Base-by-base conservation (phyloP, 2,888 invertebrate species). In the Dicyrtoma fusca region DNA sequence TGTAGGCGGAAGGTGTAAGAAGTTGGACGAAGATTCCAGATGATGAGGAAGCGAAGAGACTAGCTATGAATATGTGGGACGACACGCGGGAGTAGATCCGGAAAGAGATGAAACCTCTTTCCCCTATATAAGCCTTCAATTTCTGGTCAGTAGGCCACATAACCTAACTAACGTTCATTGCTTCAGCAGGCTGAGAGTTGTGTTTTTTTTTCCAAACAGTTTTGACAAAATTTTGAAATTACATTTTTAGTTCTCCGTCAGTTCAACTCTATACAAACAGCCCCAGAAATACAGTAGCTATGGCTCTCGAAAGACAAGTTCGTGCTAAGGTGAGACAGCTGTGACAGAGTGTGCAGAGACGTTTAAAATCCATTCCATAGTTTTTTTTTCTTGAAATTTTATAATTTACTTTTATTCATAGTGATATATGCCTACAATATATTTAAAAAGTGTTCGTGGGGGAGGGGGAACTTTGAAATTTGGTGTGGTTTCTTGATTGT, bases 261-360 rank as follows among this genome's bases (percentile, higher is more conserved):
- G n/a, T n/a, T n/a, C n/a, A n/a, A n/a, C n/a, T n/a, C n/a, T n/a
- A n/a, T n/a, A n/a, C n/a, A n/a, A n/a, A 61, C 17, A 42, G 26
- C 25, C 14, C 17, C n/a, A 51, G 0, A 19, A 6, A 45, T 23
- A 19, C 17, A 21, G 25, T 42, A 14, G 53, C 17, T 84, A 94
- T 94, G 94, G 92, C 94, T 90, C 89, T 94, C 86, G 92, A 94
- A 90, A 91, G 94, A 86, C 91, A 91, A 89, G 92, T 94, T 86
- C 91, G 91, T 84, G 90, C 90, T 84, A 94, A 94, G 91, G 93
- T 94, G 85, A 87, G 87, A 62, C 53, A n/a, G 11, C 49, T n/a
- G 17, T n/a, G 49, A 6, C 3, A 49, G 3, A 14, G 14, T 49
- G 14, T 49, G 14, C 49, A 49, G 11, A 49, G 49, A n/a, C 4